Percentiles rank a stretch among this genome's conserved stretches.
These are phyloP conservation scores for Chaunax sp. DNA, from an alignment of 2,797 vertebrate species.

Conservation along the genomic window DNA sequence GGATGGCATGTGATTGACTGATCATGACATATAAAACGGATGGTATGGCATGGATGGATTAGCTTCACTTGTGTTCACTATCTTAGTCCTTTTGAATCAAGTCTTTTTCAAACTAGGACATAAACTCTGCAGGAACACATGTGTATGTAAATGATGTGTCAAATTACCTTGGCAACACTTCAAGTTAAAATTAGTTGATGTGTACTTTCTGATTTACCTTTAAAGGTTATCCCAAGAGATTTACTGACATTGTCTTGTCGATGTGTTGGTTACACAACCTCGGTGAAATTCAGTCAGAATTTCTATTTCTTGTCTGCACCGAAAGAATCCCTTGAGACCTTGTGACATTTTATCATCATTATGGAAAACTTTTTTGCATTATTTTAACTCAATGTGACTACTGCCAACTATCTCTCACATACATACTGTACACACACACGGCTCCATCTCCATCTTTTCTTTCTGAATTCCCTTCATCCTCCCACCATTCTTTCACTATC, in stretches of 20 bases:
- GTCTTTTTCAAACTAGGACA: background rate
- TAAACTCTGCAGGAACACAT: background rate
- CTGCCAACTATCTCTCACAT: slow-evolving; percentile 40
- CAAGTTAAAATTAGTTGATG: slow-evolving; percentile 8
- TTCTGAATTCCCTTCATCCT: slow-evolving; percentile 25
- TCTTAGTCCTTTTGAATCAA: slow-evolving; percentile 3
- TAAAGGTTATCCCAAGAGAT: slow-evolving; percentile 28
- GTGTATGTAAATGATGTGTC: slow-evolving; percentile 1
- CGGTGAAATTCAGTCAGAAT: slow-evolving; percentile 34
- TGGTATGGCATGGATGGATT: too few relatives aligned
- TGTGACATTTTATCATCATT: slow-evolving; percentile 75
- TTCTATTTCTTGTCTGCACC: slow-evolving; percentile 40
- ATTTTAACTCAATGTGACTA: slow-evolving; percentile 48
- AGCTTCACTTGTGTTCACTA: background rate
- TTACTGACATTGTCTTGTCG: slow-evolving; percentile 50
- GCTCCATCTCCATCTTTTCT: slow-evolving; percentile 19
- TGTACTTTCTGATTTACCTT: background rate
- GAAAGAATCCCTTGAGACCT: slow-evolving; percentile 52
- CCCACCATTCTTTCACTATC: background rate
- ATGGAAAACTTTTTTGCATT: slow-evolving; percentile 52
- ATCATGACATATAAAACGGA: background rate
- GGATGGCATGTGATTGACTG: background rate
- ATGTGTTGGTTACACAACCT: slow-evolving; percentile 39
- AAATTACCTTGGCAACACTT: slow-evolving; percentile 5
- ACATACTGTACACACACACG: background rate